A percentile compares a stretch with the other conserved stretches of the same genome.
Conservation (phyloP, 1,140 invertebrate species). For the Parasteatoda tepidariorum region DNA sequence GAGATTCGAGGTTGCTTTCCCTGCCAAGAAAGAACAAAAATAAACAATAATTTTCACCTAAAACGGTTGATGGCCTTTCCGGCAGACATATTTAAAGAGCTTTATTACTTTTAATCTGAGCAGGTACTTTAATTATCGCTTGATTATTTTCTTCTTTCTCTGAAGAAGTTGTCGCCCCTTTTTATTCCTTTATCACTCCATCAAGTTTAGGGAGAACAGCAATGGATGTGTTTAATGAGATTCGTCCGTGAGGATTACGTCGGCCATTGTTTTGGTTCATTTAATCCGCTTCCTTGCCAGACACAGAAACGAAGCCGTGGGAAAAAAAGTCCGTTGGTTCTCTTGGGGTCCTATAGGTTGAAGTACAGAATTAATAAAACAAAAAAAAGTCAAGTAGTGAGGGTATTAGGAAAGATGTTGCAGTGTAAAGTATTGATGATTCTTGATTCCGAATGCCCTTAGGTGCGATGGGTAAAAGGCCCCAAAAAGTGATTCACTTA, state of each 20-base stretch:
- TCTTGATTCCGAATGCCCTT: no score
- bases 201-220: background rate
- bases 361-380: no score
- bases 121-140: background rate
- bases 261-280: background rate
- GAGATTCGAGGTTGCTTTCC: background rate
- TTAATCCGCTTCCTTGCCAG: background rate
- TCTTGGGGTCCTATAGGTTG: background rate
- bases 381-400: no score
- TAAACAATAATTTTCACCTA: conserved; percentile 6
- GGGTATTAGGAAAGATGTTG: no score
- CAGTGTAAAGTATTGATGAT: no score
- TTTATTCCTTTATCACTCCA: background rate
- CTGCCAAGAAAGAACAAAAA: background rate
- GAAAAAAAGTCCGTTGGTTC: background rate
- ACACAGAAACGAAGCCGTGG: background rate
- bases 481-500: no score
- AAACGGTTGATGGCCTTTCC: conserved; percentile 41
- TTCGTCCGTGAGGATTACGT: no score
- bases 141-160: background rate
- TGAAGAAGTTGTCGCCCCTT: background rate
- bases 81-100: background rate
- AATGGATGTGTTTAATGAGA: background rate
- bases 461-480: no score
- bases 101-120: background rate